Evolutionary conservation across 1,140 invertebrate genomes (phyloP).

Genomic region (Belonocnema kinseyi): DNA sequence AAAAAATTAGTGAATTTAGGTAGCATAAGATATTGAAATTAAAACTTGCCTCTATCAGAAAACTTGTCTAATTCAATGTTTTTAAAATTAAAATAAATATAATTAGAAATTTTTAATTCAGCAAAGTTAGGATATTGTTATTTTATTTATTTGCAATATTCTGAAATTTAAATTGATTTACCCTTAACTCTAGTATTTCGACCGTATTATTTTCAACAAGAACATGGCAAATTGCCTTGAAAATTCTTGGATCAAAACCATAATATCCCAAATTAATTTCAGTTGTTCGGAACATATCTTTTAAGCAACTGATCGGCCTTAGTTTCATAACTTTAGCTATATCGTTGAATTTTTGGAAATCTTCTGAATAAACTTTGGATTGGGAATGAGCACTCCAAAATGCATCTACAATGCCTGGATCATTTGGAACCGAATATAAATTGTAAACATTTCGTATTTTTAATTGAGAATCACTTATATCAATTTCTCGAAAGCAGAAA

Average conservation of each 20-base stretch:
- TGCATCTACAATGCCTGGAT: constrained; percentile 55
- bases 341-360: constrained; percentile 63
- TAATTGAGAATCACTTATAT: constrained; percentile 28
- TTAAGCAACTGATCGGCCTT: constrained; percentile 55
- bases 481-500: constrained; percentile 30
- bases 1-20: too few relatives aligned
- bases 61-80: too few relatives aligned
- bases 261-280: constrained; percentile 68
- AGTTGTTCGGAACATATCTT: constrained; percentile 57
- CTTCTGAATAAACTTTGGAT: constrained; percentile 43
- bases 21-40: too few relatives aligned
- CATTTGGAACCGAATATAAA: constrained; percentile 51
- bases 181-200: constrained; percentile 67
- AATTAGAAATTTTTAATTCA: too few relatives aligned
- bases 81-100: too few relatives aligned
- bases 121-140: too few relatives aligned
- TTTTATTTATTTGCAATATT: not conserved
- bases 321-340: constrained; percentile 45
- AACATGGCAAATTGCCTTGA: constrained; percentile 68
- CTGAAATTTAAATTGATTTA: constrained; percentile 42
- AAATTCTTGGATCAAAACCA: constrained; percentile 66
- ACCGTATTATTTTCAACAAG: constrained; percentile 67
- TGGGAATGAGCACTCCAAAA: constrained; percentile 56
- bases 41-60: too few relatives aligned
- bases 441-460: constrained; percentile 36